These are phyloP conservation scores for Heteractis magnifica DNA, from an alignment of 92 coral and sea anemone species.

Conservation along the genomic window DNA sequence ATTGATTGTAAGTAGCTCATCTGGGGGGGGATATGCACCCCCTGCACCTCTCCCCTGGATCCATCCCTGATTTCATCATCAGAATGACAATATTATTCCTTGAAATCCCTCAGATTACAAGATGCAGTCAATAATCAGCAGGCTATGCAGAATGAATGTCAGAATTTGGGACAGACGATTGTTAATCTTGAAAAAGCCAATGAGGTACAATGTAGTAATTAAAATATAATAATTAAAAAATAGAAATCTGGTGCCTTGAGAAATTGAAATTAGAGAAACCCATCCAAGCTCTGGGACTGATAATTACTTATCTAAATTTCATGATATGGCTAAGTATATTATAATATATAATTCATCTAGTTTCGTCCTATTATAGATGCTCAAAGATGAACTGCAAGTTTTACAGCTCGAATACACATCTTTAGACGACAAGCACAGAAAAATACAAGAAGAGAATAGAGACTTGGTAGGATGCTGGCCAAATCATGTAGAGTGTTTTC, in stretches of 20 bases:
- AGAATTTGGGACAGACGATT: conserved; percentile 73
- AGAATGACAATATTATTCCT: no score
- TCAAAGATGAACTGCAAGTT: conserved; percentile 92
- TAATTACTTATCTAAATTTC: background rate
- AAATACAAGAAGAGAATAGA: conserved; percentile 81
- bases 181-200: conserved; percentile 77
- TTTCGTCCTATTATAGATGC: conserved; percentile 40
- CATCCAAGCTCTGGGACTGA: background rate
- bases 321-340: background rate
- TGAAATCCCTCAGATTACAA: conserved; percentile 53
- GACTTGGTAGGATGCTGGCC: conserved; percentile 64
- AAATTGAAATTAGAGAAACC: background rate
- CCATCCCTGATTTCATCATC: no score
- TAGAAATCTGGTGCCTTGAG: no score
- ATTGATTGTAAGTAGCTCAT: no score
- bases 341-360: background rate
- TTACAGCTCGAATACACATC: conserved; percentile 78
- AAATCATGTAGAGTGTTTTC: no score
- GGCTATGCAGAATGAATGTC: conserved; percentile 70
- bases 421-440: conserved; percentile 73
- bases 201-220: conserved; percentile 51
- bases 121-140: conserved; percentile 74
- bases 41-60: no score
- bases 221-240: no score
- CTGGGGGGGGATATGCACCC: no score